These are phyloP conservation scores for Nephrotoma flavescens DNA, from an alignment of 2,888 invertebrate species.

Conservation along the genomic window DNA sequence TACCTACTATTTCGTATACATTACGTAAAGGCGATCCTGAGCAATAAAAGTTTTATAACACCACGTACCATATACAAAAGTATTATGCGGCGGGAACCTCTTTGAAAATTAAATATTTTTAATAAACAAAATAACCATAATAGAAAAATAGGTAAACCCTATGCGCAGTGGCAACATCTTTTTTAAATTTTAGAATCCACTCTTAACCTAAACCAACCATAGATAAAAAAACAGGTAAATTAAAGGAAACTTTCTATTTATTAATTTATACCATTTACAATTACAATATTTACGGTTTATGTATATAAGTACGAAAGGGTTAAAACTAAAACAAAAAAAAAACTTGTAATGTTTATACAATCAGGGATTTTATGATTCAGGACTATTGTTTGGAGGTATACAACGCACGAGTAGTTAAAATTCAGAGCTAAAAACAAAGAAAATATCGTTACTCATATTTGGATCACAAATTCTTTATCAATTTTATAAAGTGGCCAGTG, in stretches of 20 bases:
- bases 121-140: neutral
- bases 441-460: neutral
- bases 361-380: neutral
- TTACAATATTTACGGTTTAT: neutral
- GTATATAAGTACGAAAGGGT: neutral
- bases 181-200: neutral
- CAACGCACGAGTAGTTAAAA: too few relatives aligned
- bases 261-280: neutral
- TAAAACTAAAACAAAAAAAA: neutral
- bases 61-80: neutral
- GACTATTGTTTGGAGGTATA: too few relatives aligned
- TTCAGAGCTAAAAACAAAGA: neutral
- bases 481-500: neutral
- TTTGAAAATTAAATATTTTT: neutral
- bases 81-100: neutral
- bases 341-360: neutral
- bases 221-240: neutral
- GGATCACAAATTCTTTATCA: neutral
- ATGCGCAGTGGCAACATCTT: neutral
- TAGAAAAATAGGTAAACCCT: neutral
- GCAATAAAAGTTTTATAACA: neutral
- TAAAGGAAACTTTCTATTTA: neutral
- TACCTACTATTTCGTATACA: neutral
- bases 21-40: neutral
- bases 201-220: neutral